Evolutionary conservation across 1,140 invertebrate species (phyloP).

Genomic region (Popillia japonica): DNA sequence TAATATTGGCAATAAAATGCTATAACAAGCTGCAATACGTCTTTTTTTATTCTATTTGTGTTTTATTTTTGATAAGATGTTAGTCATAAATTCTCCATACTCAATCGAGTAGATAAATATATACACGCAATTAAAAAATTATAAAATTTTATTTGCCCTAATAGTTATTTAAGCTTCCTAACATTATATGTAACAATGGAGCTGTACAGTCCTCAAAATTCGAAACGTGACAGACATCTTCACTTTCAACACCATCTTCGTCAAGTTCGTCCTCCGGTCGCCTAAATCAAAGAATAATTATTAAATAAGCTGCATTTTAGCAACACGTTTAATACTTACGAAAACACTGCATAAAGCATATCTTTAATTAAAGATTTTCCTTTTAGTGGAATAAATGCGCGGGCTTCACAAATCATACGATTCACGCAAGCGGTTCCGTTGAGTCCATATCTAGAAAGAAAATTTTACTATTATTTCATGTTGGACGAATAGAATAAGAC

Average conservation of each 20-base stretch:
- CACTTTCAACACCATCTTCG: neutral
- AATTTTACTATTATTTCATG: too few relatives aligned
- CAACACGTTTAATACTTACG: constrained; percentile 60
- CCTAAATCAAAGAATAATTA: constrained; percentile 39
- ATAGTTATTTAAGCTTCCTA: constrained; percentile 41
- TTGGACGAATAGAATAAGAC: too few relatives aligned
- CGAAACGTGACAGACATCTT: constrained; percentile 43
- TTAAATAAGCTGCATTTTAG: neutral
- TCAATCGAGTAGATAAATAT: too few relatives aligned
- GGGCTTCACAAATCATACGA: constrained; percentile 73
- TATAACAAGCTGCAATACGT: too few relatives aligned
- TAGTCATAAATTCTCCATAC: too few relatives aligned
- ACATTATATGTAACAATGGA: constrained; percentile 47
- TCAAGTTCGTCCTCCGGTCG: constrained; percentile 34
- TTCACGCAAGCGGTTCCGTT: constrained; percentile 72
- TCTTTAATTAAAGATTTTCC: constrained; percentile 73
- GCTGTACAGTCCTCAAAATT: constrained; percentile 42
- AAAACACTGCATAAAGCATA: constrained; percentile 70
- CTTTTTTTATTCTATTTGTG: too few relatives aligned
- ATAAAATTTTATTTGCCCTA: neutral
- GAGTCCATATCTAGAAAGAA: constrained; percentile 65
- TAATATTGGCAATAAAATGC: too few relatives aligned
- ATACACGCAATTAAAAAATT: too few relatives aligned
- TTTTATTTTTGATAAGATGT: too few relatives aligned
- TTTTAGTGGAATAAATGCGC: constrained; percentile 64